Evolutionary conservation across 2,797 vertebrate genomes (phyloP), one percentile per base, ranked within the genome.

Genomic region (Characodon lateralis): DNA sequence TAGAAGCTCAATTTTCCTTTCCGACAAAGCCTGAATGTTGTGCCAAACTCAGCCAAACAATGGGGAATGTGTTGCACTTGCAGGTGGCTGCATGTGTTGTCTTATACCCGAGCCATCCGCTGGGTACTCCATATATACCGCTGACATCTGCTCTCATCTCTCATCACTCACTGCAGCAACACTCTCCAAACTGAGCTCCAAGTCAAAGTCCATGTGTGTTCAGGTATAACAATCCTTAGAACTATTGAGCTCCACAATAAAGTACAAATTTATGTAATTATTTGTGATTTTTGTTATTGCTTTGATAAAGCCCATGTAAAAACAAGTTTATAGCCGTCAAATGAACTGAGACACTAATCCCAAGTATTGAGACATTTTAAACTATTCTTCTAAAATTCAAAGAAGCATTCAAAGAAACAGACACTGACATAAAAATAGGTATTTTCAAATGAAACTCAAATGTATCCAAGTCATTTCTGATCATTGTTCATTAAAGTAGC

Each of bases 1-100:
- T 24, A 68, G 7, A 8, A 53, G n/a, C n/a, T n/a, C 20, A 6
- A 12, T 53, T 69, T 35, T 74, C 58, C 41, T 50, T 70, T 41
- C 24, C 53, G 28, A 48, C n/a, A 72, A n/a, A 50, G 77, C 48
- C 51, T 71, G 73, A 74, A 55, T 68, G 22, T 72, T 83, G 72
- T 65, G 77, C 53, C 75, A 56, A 80, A 84, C 76, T 77, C 56
- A 71, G 66, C 20, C 77, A 71, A 85, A 91, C 89, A 88, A 84
- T 82, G 88, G 83, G 87, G 78, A 86, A 66, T 74, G 79, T 87
- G 88, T 83, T 77, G 68, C 55, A 85, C 80, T 85, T 86, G 89
- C 93, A 92, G 91, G 91, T 93, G 92, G 88, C 78, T 91, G 84
- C 85, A 85, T 91, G 83, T 90, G 88, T 85, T 86, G 81, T 83